Evolutionary conservation across 2,797 vertebrate genomes (phyloP).

Genomic region (Pogonophryne albipinna): DNA sequence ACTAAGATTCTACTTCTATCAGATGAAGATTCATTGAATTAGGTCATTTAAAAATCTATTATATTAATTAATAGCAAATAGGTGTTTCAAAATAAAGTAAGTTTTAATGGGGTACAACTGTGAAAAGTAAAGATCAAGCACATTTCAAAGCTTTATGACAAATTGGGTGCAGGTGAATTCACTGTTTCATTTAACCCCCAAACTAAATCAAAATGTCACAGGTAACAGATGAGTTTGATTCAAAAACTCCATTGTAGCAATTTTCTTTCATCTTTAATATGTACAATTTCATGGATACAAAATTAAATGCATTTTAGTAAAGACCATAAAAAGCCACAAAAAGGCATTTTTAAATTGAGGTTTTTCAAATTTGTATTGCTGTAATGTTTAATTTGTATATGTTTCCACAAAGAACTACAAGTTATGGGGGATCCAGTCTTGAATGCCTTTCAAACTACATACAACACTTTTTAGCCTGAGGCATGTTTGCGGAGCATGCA

Average conservation of each 20-base stretch:
- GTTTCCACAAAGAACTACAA: neutral
- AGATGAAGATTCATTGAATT: neutral
- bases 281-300: too few species aligned
- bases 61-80: neutral
- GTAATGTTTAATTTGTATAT: neutral
- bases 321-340: too few species aligned
- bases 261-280: too few species aligned
- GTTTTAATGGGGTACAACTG: neutral
- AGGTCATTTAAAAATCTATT: neutral
- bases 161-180: neutral
- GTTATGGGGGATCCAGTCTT: neutral
- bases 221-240: too few species aligned
- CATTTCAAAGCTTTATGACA: neutral
- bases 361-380: too few species aligned
- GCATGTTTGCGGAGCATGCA: conserved; percentile 22
- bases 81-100: neutral
- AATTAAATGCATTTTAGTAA: too few species aligned
- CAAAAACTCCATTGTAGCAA: too few species aligned
- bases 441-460: neutral
- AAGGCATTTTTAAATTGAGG: too few species aligned
- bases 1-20: neutral
- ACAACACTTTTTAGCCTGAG: neutral
- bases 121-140: neutral
- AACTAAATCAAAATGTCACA: neutral
- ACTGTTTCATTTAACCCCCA: neutral